phyloP scores from a whole-genome alignment of 2,888 invertebrate species.

The Mesorhabditis sp. region DNA sequence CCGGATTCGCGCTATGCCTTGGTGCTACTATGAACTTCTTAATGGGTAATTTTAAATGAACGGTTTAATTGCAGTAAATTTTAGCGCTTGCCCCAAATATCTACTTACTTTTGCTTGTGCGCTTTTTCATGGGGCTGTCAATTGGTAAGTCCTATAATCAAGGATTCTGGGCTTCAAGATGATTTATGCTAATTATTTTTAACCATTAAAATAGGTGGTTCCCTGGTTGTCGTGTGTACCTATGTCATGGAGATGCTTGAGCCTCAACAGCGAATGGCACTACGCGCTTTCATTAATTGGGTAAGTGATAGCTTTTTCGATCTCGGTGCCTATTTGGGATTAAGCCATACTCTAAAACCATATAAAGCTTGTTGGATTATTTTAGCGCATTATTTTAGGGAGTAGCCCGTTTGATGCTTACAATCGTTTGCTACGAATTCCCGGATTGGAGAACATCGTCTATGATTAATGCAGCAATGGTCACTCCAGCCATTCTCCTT shows the following conservation, averaged over 20 bases:
- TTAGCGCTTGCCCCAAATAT: constrained; percentile 5
- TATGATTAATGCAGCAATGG: constrained; percentile 46
- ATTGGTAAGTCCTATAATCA: constrained; percentile 18
- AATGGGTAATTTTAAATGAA: constrained; percentile 25
- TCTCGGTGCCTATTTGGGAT: not conserved
- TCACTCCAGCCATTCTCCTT: constrained; percentile 49
- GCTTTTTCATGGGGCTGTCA: constrained; percentile 35
- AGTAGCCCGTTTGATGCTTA: constrained; percentile 48
- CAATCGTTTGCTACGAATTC: constrained; percentile 45
- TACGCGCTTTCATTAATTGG: constrained; percentile 57
- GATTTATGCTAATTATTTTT: constrained; percentile 23
- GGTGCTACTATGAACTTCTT: constrained; percentile 40
- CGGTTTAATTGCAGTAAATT: not conserved
- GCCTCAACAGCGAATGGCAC: constrained; percentile 55
- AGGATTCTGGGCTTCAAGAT: constrained; percentile 28
- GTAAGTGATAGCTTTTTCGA: constrained; percentile 18
- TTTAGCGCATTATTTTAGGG: constrained; percentile 22
- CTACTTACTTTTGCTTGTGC: not conserved
- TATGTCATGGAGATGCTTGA: constrained; percentile 57
- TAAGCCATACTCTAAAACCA: not conserved
- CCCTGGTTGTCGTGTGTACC: constrained; percentile 53
- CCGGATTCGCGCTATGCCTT: constrained; percentile 38
- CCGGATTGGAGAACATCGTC: constrained; percentile 51
- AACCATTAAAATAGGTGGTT: constrained; percentile 26
- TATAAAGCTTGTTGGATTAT: no score